Conservation (phyloP, 1,140 invertebrate species). For the Protaetia brevitarsis region DNA sequence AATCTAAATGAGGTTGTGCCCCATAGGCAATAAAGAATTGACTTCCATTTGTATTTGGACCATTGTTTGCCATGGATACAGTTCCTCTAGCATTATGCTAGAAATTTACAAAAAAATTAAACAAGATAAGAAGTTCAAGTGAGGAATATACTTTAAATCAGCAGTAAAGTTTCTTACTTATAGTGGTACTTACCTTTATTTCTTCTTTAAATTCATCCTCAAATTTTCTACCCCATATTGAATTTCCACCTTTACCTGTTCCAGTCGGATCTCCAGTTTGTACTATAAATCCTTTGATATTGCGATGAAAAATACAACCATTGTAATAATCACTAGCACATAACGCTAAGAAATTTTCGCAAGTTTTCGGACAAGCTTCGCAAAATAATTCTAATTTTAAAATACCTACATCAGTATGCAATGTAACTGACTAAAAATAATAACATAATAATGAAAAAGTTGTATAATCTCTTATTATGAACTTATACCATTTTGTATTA, state of each 20-base stretch:
- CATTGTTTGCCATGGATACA: conserved; percentile 98
- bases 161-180: too few species aligned
- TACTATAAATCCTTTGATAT: conserved; percentile 98
- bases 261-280: conserved; percentile 95
- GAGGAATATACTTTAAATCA: too few species aligned
- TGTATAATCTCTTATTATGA: too few species aligned
- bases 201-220: conserved; percentile 96
- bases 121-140: too few species aligned
- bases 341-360: conserved; percentile 96
- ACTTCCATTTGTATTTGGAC: conserved; percentile 96
- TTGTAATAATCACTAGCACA: conserved; percentile 97
- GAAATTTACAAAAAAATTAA: conserved; percentile 41
- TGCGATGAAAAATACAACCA: conserved; percentile 89
- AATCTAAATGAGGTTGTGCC: conserved; percentile 91
- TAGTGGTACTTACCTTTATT: conserved; percentile 68
- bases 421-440: conserved; percentile 79
- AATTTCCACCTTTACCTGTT: conserved; percentile 91
- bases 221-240: conserved; percentile 92
- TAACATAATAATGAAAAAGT: not conserved
- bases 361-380: conserved; percentile 92
- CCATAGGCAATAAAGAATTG: conserved; percentile 97
- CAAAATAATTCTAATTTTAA: conserved; percentile 97
- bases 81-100: conserved; percentile 84
- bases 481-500: too few species aligned
- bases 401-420: conserved; percentile 97